Base-by-base conservation (phyloP, 1,140 invertebrate genomes). In the Drusus annulatus region DNA sequence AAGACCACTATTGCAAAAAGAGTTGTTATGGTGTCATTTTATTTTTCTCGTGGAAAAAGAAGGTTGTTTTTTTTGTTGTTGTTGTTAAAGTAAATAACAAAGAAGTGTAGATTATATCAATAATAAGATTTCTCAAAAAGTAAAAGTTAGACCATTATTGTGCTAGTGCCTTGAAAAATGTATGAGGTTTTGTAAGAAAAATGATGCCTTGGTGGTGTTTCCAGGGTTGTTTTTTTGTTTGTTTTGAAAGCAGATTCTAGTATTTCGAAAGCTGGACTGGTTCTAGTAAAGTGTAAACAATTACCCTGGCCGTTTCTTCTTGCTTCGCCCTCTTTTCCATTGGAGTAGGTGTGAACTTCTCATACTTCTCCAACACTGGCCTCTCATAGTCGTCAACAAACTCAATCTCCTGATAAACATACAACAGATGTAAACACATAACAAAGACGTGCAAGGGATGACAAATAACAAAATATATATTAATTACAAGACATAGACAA, bases 281-380 rank as follows among this genome's bases (percentile, higher is more conserved):
- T 50, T 50, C 36, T 5, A 8, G 13, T 6, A 4, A 6, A 23
- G n/a, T 74, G 15, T 56, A 17, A 16, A 23, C 28, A 74, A 21
- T 31, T 74, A 74, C 69, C 69, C 69, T 56, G 28, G 69, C 23
- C 17, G 54, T 28, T 6, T 56, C 76, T 54, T 78, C 76, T 8
- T 25, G 69, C 25, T 74, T 74, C 10, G 69, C 78, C 56, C 58
- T 79, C 87, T 89, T 90, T 83, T 88, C 88, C 76, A 84, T 81
- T 7, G 89, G 89, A 84, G 89, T 90, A 21, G 88, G 88, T 84
- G 88, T 85, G 21, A 91, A 88, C 85, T 90, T 90, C 80, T 91
- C 90, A 84, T 91, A 93, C 88, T 93, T 93, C 85, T 94, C 93
- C n/a, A 94, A 89, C 7, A 93, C 93, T 6, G 93, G 88, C 79